Base-by-base conservation (phyloP, 2,797 vertebrate species). In the Ctenosaura bakeri region DNA sequence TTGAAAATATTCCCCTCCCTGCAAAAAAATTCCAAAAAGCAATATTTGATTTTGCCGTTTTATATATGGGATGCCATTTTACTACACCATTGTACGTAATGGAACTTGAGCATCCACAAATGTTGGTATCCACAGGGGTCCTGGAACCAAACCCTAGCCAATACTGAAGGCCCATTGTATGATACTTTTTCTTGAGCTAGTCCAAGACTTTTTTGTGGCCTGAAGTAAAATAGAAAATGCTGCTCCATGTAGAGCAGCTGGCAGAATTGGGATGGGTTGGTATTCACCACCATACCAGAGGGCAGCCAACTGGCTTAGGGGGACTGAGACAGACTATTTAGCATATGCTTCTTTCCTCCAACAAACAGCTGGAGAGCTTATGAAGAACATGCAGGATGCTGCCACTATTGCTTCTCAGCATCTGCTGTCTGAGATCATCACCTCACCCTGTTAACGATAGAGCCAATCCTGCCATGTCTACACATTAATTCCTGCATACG, bases 401-500 rank as follows among this genome's bases (percentile, higher is more conserved):
- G 77, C 42, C 22, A 50, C 46, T 26, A 50, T 10, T 78, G 77
- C 46, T 78, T 50, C 42, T 78, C 42, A 78, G 46, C 42, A 78
- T 78, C 77, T 78, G 77, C 26, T 66, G 29, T 74, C 42, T 78
- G 77, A 78, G 42, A 46, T 26, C 8, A 38, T 78, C 42, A 50
- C 24, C n/a, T 77, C 20, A 46, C 42, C 42, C 42, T 50, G 73
- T 24, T 50, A 46, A 50, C 50, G 42, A 78, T 50, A 50, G 76
- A 16, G 24, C 13, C 20, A 50, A 26, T 26, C 77, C 84, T 86
- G 69, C n/a, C 73, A 52, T 38, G 84, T 4, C 64, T 83, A 62
- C 52, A 74, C 24, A 74, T 59, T 78, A 24, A 86, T 83, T 86
- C 38, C 52, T 71, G 76, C 50, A 77, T 56, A 88, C 80, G 20